These are phyloP conservation scores for Chorisops tibialis DNA, from an alignment of 2,888 invertebrate genomes.

Conservation along the genomic window DNA sequence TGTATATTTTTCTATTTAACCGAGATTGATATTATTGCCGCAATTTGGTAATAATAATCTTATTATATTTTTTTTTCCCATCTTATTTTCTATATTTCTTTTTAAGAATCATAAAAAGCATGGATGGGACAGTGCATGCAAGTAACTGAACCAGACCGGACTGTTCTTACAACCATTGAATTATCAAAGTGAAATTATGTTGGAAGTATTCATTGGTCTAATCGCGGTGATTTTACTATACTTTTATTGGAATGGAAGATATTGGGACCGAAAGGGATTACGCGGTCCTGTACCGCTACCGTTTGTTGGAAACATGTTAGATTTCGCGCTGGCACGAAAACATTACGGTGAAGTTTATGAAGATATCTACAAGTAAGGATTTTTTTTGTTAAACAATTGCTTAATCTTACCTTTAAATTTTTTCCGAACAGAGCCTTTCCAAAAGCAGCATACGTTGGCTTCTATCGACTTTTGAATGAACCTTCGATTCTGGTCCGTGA, in stretches of 20 bases:
- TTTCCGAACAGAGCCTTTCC: conserved; percentile 24
- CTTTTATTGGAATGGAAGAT: conserved; percentile 28
- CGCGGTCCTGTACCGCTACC: conserved; percentile 29
- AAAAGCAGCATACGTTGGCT: conserved; percentile 31
- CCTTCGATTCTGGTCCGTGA: conserved; percentile 32
- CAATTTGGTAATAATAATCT: too few relatives aligned
- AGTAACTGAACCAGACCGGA: too few relatives aligned
- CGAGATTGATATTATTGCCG: too few relatives aligned
- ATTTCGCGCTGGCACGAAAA: conserved; percentile 29
- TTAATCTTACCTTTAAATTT: too few relatives aligned
- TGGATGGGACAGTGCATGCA: too few relatives aligned
- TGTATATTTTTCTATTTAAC: too few relatives aligned
- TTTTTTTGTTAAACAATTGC: too few relatives aligned
- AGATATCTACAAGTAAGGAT: conserved; percentile 32
- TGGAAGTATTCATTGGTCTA: not conserved
- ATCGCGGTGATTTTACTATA: not conserved
- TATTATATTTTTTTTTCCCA: too few relatives aligned
- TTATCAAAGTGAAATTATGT: too few relatives aligned
- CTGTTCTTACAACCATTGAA: too few relatives aligned
- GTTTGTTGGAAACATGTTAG: conserved; percentile 32
- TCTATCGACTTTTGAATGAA: conserved; percentile 29
- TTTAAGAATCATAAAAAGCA: too few relatives aligned
- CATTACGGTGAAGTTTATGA: conserved; percentile 32
- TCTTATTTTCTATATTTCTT: too few relatives aligned
- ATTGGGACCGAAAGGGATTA: conserved; percentile 28